Conservation (phyloP, 2,888 invertebrate species). For the Yponomeuta malinellus region DNA sequence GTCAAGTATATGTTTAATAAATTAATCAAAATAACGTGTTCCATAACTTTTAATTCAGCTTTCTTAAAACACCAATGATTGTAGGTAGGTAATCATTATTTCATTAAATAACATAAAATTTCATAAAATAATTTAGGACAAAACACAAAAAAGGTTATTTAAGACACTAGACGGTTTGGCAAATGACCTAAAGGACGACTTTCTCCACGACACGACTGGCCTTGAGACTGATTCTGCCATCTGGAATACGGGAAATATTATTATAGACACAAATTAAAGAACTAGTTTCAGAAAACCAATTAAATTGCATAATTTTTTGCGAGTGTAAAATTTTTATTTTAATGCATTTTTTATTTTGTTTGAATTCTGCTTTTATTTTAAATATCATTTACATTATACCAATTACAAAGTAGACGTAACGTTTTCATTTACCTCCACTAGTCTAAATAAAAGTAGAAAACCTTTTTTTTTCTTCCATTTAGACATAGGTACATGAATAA, state of each 20-base stretch:
- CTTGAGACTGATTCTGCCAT: conserved; percentile 64
- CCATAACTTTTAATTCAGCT: background rate
- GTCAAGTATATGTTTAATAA: background rate
- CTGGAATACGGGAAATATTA: conserved; percentile 33
- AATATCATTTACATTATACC: no score
- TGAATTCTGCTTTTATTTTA: no score
- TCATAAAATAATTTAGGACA: background rate
- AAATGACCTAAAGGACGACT: conserved; percentile 41
- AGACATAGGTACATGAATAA: no score
- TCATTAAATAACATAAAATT: no score
- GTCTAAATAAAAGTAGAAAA: no score
- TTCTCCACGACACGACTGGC: conserved; percentile 65
- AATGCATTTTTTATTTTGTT: no score
- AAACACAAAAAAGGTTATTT: background rate
- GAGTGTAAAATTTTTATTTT: no score
- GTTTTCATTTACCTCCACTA: no score
- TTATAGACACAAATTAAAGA: background rate
- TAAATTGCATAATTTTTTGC: no score
- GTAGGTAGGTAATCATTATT: no score
- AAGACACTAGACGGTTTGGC: background rate
- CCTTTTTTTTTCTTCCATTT: no score
- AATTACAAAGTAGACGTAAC: no score
- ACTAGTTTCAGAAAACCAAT: conserved; percentile 13
- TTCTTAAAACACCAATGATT: background rate
- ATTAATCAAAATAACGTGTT: background rate